Base-by-base conservation (phyloP, 2,113 vertebrate genomes). In the Acanthisitta chloris region DNA sequence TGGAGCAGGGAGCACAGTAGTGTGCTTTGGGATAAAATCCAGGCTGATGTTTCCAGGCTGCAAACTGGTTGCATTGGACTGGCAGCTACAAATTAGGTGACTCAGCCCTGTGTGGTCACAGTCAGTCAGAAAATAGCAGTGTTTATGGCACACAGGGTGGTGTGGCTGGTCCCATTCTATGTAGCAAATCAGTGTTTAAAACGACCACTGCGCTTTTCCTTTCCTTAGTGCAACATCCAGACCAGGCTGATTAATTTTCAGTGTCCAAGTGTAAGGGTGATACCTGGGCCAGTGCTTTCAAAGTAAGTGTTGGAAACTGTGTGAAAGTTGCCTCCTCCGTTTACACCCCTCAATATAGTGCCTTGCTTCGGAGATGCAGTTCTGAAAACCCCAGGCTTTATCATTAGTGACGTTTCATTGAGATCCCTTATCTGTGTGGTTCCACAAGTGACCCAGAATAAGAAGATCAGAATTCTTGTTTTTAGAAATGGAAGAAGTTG, bases 361-460 rank as follows among this genome's bases (percentile, higher is more conserved):
- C 46, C 29, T 66, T 1, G 34, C 90, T 88, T 78, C 69, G 90
- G 65, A 92, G 82, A 65, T 7, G 16, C 2, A 0, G 40, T 36
- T 86, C 77, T 93, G 85, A 96, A 97, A 96, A 51, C 80, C 74
- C 87, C 42, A 0, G 42, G 46, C 79, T 81, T 92, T 72, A 88
- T 95, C 52, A 76, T 87, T 77, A 82, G 82, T 92, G 90, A 92
- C 81, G 26, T 95, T 78, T 74, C 80, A 64, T 49, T 83, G 69
- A 96, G 90, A 96, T 95, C 74, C 51, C 45, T 96, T 94, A 93
- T 93, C 94, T 96, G 21, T 29, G 71, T 21, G 55, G 88, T 96
- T 95, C 93, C 52, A 55, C 72, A 54, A 95, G 71, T 94, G 94
- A 93, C 96, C 92, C 88, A 96, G 71, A 96, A 94, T 88, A 94